Conservation (phyloP, 2,797 vertebrate species). For the Odontamblyopus rebecca region DNA sequence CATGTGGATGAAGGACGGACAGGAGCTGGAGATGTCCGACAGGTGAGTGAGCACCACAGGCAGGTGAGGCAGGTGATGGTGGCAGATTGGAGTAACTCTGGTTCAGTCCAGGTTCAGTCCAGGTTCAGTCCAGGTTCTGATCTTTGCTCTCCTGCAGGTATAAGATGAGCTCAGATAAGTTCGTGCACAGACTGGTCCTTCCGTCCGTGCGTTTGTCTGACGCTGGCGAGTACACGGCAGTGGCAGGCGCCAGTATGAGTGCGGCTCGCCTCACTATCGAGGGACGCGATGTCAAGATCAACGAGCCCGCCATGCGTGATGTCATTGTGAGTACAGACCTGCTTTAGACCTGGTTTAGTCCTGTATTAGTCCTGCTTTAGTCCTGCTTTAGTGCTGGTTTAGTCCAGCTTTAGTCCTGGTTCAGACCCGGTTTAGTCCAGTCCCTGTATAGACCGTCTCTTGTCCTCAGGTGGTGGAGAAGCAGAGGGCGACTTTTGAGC, state of each 20-base stretch:
- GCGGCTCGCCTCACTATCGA: conserved; percentile 66
- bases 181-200: conserved; percentile 88
- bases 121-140: not conserved
- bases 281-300: conserved; percentile 66
- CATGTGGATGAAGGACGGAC: conserved; percentile 97
- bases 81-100: not conserved
- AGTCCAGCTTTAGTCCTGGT: not conserved
- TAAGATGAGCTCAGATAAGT: conserved; percentile 87
- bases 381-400: too few relatives aligned
- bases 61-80: too few relatives aligned
- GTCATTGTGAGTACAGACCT: conserved; percentile 51
- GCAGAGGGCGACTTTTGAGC: conserved; percentile 80
- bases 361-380: too few relatives aligned
- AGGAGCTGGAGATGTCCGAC: conserved; percentile 88
- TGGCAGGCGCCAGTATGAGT: conserved; percentile 92
- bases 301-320: conserved; percentile 45
- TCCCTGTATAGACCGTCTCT: too few relatives aligned
- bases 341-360: not conserved
- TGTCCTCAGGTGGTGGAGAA: conserved; percentile 66
- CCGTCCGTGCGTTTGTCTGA: conserved; percentile 88
- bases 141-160: conserved; percentile 71
- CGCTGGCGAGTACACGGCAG: conserved; percentile 89
- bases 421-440: not conserved
- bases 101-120: not conserved
- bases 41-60: conserved; percentile 69